Base-by-base conservation (phyloP, 2,888 invertebrate species). In the Entomobrya multifasciata region DNA sequence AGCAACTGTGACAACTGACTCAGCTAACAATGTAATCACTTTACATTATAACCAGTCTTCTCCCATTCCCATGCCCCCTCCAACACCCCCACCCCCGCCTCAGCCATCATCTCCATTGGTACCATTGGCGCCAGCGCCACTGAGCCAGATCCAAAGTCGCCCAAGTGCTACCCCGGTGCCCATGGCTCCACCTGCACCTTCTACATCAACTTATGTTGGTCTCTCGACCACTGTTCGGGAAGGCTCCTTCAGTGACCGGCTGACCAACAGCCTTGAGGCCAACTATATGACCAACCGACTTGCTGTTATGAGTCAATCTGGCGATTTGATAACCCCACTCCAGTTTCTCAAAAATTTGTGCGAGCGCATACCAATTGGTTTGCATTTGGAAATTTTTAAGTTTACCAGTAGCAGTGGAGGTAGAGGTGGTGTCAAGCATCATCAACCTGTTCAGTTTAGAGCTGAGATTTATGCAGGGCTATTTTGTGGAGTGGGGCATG, bases 401-500 rank as follows among this genome's bases (percentile, higher is more conserved):
- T 60, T 77, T 30, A 6, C 1, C 4, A 25, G 1, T 8, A 6
- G 6, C 30, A 13, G 22, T 5, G n/a, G 41, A 4, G 60, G 60
- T 1, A n/a, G n/a, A n/a, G n/a, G n/a, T n/a, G n/a, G n/a, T n/a
- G n/a, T n/a, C n/a, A n/a, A n/a, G n/a, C n/a, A n/a, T n/a, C n/a
- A n/a, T n/a, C n/a, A n/a, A n/a, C n/a, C n/a, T n/a, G 36, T 60
- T 20, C 77, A 77, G 20, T 77, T 17, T 5, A 25, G 77, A 20
- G 22, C 77, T 10, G 77, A 77, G 41, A 3, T 77, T 13, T 77
- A 41, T 20, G 77, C 44, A 8, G 77, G 77, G 0, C 41, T 41
- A 6, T 77, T 60, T 60, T 60, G 77, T 20, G 77, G 77, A 17
- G 76, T 77, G 44, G 77, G 17, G 2, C 77, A 77, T 22, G 30